Evolutionary conservation across 2,888 invertebrate species (phyloP).

Genomic region (Acanthopleura granulata): DNA sequence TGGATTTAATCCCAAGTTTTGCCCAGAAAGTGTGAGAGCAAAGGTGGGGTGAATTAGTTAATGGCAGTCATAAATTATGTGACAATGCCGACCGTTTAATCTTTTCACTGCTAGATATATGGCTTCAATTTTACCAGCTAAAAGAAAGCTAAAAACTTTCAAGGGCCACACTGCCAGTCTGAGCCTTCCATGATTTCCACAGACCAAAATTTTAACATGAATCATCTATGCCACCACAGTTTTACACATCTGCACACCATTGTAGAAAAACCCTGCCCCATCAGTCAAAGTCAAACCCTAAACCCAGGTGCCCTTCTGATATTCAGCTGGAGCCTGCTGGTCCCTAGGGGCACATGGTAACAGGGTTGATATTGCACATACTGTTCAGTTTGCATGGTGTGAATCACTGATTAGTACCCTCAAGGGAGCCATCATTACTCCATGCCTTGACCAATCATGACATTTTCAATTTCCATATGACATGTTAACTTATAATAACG

Average conservation of each 20-base stretch:
- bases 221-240: too few relatives aligned
- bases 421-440: constrained; percentile 2
- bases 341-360: constrained; percentile 13
- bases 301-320: not conserved
- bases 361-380: constrained; percentile 12
- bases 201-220: too few relatives aligned
- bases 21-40: too few relatives aligned
- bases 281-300: constrained; percentile 7
- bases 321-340: constrained; percentile 4
- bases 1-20: too few relatives aligned
- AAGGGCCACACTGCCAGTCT: too few relatives aligned
- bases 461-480: not conserved
- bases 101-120: not conserved
- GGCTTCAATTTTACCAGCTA: not conserved
- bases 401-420: constrained; percentile 1
- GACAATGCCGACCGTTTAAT: too few relatives aligned
- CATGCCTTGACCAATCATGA: not conserved
- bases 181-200: too few relatives aligned
- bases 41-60: too few relatives aligned
- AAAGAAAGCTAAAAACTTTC: too few relatives aligned
- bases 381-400: not conserved
- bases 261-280: not conserved
- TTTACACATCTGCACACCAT: too few relatives aligned
- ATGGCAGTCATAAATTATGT: too few relatives aligned
- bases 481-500: too few relatives aligned